Evolutionary conservation across 1,140 invertebrate genomes (phyloP).

Genomic region (Magallana ariakensis): DNA sequence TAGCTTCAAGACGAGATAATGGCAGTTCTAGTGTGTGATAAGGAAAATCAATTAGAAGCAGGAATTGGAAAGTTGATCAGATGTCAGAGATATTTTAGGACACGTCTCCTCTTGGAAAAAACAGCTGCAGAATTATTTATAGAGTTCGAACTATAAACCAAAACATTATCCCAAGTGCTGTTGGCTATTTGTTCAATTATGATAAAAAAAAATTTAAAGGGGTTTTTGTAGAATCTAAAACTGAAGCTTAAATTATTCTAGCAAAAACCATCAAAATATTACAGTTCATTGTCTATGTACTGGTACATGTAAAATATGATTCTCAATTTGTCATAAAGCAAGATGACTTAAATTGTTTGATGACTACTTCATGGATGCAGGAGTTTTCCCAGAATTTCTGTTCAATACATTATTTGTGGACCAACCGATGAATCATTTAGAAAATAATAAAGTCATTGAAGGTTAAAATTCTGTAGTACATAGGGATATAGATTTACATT

Average conservation of each 20-base stretch:
- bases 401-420: too few species aligned
- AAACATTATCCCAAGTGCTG: not conserved
- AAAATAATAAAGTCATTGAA: not conserved
- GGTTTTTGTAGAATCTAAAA: too few species aligned
- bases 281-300: too few species aligned
- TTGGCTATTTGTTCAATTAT: not conserved
- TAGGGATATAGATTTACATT: not conserved
- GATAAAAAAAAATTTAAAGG: too few species aligned
- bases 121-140: not conserved
- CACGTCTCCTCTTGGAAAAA: not conserved
- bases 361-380: too few species aligned
- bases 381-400: too few species aligned
- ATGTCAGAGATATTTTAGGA: slow-evolving; percentile 21
- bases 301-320: too few species aligned
- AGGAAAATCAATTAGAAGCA: not conserved
- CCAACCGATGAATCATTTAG: not conserved
- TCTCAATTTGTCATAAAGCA: too few species aligned
- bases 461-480: not conserved
- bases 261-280: too few species aligned
- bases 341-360: too few species aligned
- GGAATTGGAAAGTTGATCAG: not conserved
- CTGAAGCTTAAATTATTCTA: too few species aligned
- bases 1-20: not conserved
- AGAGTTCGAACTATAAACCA: not conserved
- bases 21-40: not conserved